Evolutionary conservation across 1,140 invertebrate genomes (phyloP).

Genomic region (Cydia pomonella): DNA sequence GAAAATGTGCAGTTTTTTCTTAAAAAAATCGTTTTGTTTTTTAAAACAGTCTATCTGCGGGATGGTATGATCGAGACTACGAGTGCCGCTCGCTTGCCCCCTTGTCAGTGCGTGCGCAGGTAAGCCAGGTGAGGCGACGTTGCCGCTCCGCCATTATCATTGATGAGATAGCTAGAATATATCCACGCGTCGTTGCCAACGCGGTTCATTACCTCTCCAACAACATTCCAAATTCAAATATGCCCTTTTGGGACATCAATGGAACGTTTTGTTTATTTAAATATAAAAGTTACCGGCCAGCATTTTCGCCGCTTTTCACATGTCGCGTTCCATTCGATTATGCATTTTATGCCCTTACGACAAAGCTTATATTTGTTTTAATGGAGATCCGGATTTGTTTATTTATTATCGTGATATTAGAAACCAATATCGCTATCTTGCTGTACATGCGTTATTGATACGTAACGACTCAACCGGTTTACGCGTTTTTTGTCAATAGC

Average conservation of each 20-base stretch:
- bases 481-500: neutral
- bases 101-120: slow-evolving; percentile 73
- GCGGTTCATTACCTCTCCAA: slow-evolving; percentile 50
- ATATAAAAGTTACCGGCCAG: slow-evolving; percentile 19
- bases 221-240: slow-evolving; percentile 38
- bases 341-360: neutral
- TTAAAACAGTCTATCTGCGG: slow-evolving; percentile 45
- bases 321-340: neutral
- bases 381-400: neutral
- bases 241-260: slow-evolving; percentile 44
- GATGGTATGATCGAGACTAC: slow-evolving; percentile 55
- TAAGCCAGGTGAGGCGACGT: slow-evolving; percentile 77
- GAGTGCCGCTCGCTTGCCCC: slow-evolving; percentile 66
- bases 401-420: slow-evolving; percentile 28
- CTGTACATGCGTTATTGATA: neutral
- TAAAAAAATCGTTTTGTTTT: neutral
- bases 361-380: neutral
- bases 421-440: slow-evolving; percentile 23
- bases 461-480: slow-evolving; percentile 5
- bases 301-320: slow-evolving; percentile 21
- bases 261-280: slow-evolving; percentile 36
- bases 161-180: slow-evolving; percentile 72
- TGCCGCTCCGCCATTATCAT: slow-evolving; percentile 78
- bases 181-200: slow-evolving; percentile 58
- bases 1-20: neutral